Conservation (phyloP, 2,888 invertebrate genomes). For the Archips crataeganus region DNA sequence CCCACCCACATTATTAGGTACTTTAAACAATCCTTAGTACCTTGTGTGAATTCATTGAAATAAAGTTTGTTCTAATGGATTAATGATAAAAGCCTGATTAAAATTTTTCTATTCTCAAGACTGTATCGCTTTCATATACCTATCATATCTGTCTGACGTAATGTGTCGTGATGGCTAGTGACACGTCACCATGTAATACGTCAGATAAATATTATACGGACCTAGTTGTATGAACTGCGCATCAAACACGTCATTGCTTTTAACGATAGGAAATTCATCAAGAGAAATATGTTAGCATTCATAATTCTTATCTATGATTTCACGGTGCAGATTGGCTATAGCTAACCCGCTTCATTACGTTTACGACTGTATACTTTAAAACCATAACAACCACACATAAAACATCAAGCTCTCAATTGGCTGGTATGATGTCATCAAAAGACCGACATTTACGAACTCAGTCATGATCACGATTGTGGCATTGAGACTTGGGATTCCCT, state of each 20-base stretch:
- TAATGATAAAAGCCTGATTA: too few relatives aligned
- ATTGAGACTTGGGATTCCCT: slow-evolving; percentile 13
- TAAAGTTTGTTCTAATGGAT: too few relatives aligned
- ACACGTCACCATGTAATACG: too few relatives aligned
- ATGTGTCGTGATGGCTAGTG: too few relatives aligned
- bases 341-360: neutral
- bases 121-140: too few relatives aligned
- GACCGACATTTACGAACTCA: neutral
- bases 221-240: neutral
- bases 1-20: too few relatives aligned
- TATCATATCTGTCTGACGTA: too few relatives aligned
- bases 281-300: neutral
- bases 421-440: slow-evolving; percentile 11
- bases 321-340: slow-evolving; percentile 2
- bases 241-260: neutral
- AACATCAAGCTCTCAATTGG: neutral
- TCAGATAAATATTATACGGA: too few relatives aligned
- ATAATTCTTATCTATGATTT: slow-evolving; percentile 11
- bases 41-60: too few relatives aligned
- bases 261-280: neutral
- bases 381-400: neutral
- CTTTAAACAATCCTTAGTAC: too few relatives aligned
- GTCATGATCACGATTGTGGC: neutral
- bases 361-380: neutral
- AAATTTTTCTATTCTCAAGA: too few relatives aligned